Base-by-base conservation (phyloP, 1,140 invertebrate genomes). In the Hyphantria cunea region DNA sequence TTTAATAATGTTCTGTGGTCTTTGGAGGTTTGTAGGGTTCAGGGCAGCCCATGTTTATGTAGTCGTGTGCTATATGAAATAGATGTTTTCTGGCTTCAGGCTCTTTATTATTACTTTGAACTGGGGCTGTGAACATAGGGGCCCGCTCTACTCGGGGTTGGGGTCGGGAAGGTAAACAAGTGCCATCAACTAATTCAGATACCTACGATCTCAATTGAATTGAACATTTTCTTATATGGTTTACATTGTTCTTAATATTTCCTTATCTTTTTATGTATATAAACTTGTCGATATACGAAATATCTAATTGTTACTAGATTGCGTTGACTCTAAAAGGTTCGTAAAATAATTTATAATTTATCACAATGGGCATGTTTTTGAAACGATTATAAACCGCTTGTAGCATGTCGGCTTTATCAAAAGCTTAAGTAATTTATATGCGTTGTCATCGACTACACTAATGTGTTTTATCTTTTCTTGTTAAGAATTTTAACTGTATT, bases 101-200 rank as follows among this genome's bases (percentile, higher is more conserved):
- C 85, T 77, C 86, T 90, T 86, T 90, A 86, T 87, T 88, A 90
- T 90, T 90, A 87, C 84, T 88, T 85, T 82, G 78, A 75, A 83
- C 78, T 80, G 77, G 67, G 70, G 73, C 68, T 69, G 72, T 68
- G 71, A 80, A 74, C 65, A 72, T 71, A 72, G 80, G 80, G 78
- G 75, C 52, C 56, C 56, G 37, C 48, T 47, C 56, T 68, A 45
- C 56, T 56, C 42, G 54, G 64, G 59, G 59, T 72, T 78, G 75
- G 85, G 87, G 83, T 81, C 63, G 72, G 64, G 67, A 80, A 81
- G 67, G 85, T 80, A 88, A 89, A 88, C 82, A 89, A 89, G 78
- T 86, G 76, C 78, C 58, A 68, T 64, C 66, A 72, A 80, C 78
- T 82, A 75, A 84, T 87, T 86, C 79, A 75, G 76, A 78, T 78